Conservation (phyloP, 2,797 vertebrate genomes). For the Dicrostonyx torquatus region DNA sequence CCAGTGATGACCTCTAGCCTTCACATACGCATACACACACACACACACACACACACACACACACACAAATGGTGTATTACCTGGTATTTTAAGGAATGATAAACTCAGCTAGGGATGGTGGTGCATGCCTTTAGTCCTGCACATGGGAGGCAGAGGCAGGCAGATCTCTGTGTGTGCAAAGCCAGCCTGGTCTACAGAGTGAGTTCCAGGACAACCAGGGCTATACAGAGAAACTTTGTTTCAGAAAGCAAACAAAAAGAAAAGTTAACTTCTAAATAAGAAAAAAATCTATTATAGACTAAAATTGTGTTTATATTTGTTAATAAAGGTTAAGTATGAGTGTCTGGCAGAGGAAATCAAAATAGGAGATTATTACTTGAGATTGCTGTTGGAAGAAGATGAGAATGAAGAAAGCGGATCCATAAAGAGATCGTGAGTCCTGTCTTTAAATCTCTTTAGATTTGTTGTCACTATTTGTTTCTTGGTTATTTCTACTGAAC, state of each 20-base stretch:
- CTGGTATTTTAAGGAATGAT: conserved; percentile 29
- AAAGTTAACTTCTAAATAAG: not conserved
- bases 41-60: not conserved
- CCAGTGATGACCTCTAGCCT: not conserved
- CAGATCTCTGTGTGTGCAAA: not conserved
- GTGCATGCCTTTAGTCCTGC: fast-evolving
- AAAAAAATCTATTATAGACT: not conserved
- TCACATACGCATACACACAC: not conserved
- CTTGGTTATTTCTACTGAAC: conserved; percentile 59
- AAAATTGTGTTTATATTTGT: conserved; percentile 69
- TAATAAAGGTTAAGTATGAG: conserved; percentile 95
- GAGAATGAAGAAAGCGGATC: conserved; percentile 95
- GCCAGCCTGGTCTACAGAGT: not conserved
- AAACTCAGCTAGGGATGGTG: not conserved
- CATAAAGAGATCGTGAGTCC: conserved; percentile 98
- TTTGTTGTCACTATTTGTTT: conserved; percentile 2
- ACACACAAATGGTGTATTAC: conserved; percentile 22
- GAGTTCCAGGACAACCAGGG: not conserved
- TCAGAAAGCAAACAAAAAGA: not conserved
- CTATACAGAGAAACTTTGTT: not conserved
- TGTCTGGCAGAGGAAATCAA: conserved; percentile 99
- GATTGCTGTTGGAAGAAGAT: conserved; percentile 96
- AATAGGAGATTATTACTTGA: conserved; percentile 98
- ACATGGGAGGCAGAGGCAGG: not conserved
- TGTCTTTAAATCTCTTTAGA: conserved; percentile 3